Conservation (phyloP, 2,797 vertebrate genomes). For the Halcyon chelicuti region DNA sequence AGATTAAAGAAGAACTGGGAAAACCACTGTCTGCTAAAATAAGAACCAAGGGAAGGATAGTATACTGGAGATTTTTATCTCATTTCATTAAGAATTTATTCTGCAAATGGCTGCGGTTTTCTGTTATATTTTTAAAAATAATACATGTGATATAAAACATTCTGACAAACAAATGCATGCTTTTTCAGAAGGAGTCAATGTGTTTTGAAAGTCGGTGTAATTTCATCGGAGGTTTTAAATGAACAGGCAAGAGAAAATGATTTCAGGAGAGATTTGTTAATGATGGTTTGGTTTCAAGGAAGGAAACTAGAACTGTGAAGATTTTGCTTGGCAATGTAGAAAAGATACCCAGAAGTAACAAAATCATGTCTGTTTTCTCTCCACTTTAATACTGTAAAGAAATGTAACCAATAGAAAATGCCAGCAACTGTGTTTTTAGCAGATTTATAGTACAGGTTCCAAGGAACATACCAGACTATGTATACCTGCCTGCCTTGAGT, state of each 20-base stretch:
- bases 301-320: neutral
- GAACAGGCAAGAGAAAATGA: neutral
- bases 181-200: neutral
- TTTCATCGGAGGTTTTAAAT: conserved; percentile 5
- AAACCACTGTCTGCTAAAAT: neutral
- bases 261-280: neutral
- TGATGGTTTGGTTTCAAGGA: neutral
- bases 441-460: neutral
- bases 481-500: neutral
- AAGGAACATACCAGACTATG: neutral
- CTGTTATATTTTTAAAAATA: neutral
- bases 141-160: neutral
- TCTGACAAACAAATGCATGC: neutral
- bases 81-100: neutral
- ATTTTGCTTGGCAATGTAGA: neutral
- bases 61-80: neutral
- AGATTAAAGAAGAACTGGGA: neutral
- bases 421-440: neutral
- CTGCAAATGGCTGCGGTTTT: neutral
- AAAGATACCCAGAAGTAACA: neutral
- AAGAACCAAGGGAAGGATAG: neutral
- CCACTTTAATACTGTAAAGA: neutral
- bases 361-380: neutral
- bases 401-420: neutral
- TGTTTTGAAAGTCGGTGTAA: neutral